These are phyloP conservation scores for Anas flavirostris DNA, from an alignment of 2,797 vertebrate species.

Conservation along the genomic window DNA sequence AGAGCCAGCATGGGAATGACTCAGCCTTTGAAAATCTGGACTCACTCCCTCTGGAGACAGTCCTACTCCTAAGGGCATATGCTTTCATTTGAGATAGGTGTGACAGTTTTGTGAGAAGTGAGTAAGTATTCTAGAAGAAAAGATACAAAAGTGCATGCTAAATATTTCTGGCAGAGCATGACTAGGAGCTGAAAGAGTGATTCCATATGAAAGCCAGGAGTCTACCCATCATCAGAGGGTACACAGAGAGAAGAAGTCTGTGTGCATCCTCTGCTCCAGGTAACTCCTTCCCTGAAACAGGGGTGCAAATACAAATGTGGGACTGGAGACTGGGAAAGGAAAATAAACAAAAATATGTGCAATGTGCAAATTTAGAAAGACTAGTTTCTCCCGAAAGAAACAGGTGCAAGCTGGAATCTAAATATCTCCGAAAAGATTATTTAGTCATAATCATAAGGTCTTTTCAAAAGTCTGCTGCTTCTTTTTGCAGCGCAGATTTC, in stretches of 20 bases:
- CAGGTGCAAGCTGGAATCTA: not conserved
- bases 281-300: not conserved
- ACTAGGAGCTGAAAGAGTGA: not conserved
- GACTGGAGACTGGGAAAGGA: not conserved
- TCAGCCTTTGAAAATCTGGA: not conserved
- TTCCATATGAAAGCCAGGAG: accelerated
- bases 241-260: not conserved
- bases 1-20: not conserved
- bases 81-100: not conserved
- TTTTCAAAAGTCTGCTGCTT: slow-evolving; percentile 9
- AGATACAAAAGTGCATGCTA: not conserved
- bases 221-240: not conserved
- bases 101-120: not conserved
- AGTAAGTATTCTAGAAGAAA: not conserved
- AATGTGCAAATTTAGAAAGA: not conserved
- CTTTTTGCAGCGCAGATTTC: not conserved
- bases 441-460: slow-evolving; percentile 7
- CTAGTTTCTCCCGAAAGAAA: not conserved
- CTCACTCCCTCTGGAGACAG: not conserved
- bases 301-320: not conserved
- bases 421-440: not conserved
- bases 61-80: not conserved
- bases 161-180: not conserved
- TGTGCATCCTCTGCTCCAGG: not conserved
- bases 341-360: not conserved